Evolutionary conservation across 1,140 invertebrate species (phyloP), one percentile per base, ranked within the genome.

Genomic region (Cotesia glomerata): DNA sequence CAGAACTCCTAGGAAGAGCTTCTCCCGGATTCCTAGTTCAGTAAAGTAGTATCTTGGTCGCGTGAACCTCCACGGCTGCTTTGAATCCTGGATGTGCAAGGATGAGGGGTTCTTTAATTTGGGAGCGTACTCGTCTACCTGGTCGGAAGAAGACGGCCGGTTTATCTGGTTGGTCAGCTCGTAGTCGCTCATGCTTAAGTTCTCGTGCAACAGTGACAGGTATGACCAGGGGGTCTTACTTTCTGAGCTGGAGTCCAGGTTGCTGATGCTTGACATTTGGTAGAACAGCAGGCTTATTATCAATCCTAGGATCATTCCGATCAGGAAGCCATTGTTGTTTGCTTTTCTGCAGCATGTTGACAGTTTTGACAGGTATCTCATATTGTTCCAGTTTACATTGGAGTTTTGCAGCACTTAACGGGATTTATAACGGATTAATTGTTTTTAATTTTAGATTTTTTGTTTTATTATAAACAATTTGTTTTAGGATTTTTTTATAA

Each of bases 21-120:
- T 96, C 39, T 96, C 94, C 59, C 92, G 89, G 61, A 98, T 97
- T 1, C 95, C 95, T 39, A 98, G 89, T 86, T 98, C 96, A 0
- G 95, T 96, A 11, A 94, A 95, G 84, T 96, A 97, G 88, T 97
- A 98, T 36, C 96, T 89, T 1, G 96, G 96, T 5, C 97, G 89
- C 39, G 93, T 86, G 65, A 95, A 82, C 0, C 79, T 77, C 77
- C 89, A 88, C n/a, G 86, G 85, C 18, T 81, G 77, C 76, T 88
- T 89, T 5, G 87, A 84, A 8, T 39, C 84, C 83, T 59, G 86
- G 84, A 8, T 89, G 89, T 75, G 90, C 90, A 35, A 79, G 86
- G 11, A 88, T 86, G 3, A 89, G 77, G 77, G 39, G 0, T 45
- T 45, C 0, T 90, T 90, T 69, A 91, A 85, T 68, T 85, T 84